These are phyloP conservation scores for Montipora efflorescens DNA, from an alignment of 64 coral and sea anemone species.

Conservation along the genomic window DNA sequence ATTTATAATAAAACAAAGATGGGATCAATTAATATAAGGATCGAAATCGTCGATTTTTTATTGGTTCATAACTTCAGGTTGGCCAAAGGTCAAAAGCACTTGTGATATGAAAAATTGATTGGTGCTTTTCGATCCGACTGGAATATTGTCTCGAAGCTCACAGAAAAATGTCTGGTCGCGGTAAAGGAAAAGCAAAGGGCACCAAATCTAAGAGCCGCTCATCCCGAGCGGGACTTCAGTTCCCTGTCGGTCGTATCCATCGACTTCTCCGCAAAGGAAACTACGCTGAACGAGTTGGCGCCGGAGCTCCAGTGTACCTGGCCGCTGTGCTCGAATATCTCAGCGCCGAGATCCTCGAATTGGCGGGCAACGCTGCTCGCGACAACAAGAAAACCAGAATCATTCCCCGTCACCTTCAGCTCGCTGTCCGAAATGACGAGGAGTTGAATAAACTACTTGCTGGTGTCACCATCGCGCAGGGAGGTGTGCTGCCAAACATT, in stretches of 20 bases:
- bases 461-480: slow-evolving; percentile 20
- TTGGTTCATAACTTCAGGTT: not conserved
- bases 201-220: slow-evolving; percentile 34
- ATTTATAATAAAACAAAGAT: not conserved
- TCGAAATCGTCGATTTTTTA: slow-evolving; percentile 16
- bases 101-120: too few relatives aligned
- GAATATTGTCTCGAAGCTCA: too few relatives aligned
- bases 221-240: slow-evolving; percentile 26
- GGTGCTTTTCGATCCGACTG: too few relatives aligned
- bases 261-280: slow-evolving; percentile 40
- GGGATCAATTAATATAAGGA: not conserved
- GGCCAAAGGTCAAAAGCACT: not conserved
- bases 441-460: slow-evolving; percentile 28
- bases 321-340: slow-evolving; percentile 24
- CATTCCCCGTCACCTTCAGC: slow-evolving; percentile 30
- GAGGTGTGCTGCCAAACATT: slow-evolving; percentile 30
- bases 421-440: slow-evolving; percentile 15
- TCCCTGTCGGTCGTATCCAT: slow-evolving; percentile 26
- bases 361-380: slow-evolving; percentile 46
- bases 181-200: slow-evolving; percentile 42
- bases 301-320: slow-evolving; percentile 33
- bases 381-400: slow-evolving; percentile 42
- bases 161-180: slow-evolving; percentile 33
- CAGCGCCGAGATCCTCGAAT: slow-evolving; percentile 20
- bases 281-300: slow-evolving; percentile 29